Evolutionary conservation across 2,113 vertebrate genomes (phyloP).

Genomic region (Tapirus terrestris): DNA sequence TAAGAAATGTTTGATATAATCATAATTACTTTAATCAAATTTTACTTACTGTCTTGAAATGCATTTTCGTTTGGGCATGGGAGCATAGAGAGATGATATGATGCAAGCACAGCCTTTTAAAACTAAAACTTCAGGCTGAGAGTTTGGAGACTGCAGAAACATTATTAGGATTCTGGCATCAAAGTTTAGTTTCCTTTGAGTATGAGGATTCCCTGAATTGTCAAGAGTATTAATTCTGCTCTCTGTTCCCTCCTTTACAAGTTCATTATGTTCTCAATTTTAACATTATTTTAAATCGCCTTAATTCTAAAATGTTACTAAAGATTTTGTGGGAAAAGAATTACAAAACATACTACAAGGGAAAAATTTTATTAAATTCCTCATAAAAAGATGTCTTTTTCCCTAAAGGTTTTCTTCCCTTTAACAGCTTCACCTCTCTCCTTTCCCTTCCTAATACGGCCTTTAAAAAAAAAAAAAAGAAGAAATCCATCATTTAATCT

Average conservation of each 20-base stretch:
- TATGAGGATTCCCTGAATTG: not conserved
- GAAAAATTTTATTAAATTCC: not conserved
- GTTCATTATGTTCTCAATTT: not conserved
- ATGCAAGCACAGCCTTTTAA: not conserved
- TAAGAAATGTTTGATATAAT: not conserved
- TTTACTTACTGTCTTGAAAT: not conserved
- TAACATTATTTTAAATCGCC: constrained; percentile 39
- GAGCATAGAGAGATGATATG: not conserved
- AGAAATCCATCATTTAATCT: not conserved
- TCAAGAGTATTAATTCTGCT: not conserved
- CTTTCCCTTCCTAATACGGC: not conserved
- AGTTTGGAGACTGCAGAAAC: not conserved
- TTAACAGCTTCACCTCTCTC: not conserved
- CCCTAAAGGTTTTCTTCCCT: not conserved
- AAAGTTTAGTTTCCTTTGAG: not conserved
- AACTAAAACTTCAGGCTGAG: not conserved
- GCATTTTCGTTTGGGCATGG: not conserved
- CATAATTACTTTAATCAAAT: constrained; percentile 13
- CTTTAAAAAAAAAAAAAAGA: no score
- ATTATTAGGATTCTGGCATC: not conserved
- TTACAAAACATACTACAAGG: not conserved
- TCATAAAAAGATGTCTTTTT: not conserved
- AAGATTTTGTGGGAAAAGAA: not conserved
- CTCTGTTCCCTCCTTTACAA: rapidly evolving
- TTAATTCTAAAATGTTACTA: constrained; percentile 16